These are phyloP conservation scores for Puma concolor DNA, from an alignment of 2,113 vertebrate species.

Conservation along the genomic window DNA sequence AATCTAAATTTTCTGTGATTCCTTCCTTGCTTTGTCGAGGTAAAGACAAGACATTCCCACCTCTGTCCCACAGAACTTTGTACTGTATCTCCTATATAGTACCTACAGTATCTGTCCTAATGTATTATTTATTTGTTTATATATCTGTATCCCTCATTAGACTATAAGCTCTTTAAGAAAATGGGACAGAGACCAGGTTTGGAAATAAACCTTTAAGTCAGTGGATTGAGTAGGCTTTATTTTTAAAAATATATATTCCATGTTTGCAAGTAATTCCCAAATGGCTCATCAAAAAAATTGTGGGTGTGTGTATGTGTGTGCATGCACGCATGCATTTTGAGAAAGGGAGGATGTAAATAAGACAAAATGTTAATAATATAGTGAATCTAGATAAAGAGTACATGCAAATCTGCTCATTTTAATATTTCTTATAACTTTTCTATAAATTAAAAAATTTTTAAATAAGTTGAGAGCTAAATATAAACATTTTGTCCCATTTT, in stretches of 20 bases:
- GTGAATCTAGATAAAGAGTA: background rate
- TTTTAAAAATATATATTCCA: background rate
- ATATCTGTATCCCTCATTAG: background rate
- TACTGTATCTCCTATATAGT: background rate
- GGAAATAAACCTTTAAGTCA: slow-evolving; percentile 33
- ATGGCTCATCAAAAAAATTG: background rate
- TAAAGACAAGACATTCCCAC: background rate
- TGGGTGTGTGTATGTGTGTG: background rate
- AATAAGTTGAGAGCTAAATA: background rate
- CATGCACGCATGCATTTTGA: background rate
- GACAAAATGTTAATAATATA: slow-evolving; percentile 24
- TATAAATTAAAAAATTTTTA: background rate
- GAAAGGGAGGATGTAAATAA: background rate
- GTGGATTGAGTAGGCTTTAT: background rate
- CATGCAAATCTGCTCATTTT: slow-evolving; percentile 18
- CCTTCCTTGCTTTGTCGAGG: background rate
- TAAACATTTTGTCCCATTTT: slow-evolving; percentile 26
- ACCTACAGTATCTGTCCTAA: background rate
- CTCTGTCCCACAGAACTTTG: background rate
- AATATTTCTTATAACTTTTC: slow-evolving; percentile 19
- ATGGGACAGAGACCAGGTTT: background rate
- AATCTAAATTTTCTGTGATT: slow-evolving; percentile 10
- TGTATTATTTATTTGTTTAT: background rate
- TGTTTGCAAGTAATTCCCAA: slow-evolving; percentile 32
- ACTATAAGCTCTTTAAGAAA: slow-evolving; percentile 17